A percentile compares a stretch with the other conserved stretches of the same genome.
These are phyloP conservation scores for Dicrostonyx torquatus DNA, from an alignment of 2,797 vertebrate species.

Conservation along the genomic window DNA sequence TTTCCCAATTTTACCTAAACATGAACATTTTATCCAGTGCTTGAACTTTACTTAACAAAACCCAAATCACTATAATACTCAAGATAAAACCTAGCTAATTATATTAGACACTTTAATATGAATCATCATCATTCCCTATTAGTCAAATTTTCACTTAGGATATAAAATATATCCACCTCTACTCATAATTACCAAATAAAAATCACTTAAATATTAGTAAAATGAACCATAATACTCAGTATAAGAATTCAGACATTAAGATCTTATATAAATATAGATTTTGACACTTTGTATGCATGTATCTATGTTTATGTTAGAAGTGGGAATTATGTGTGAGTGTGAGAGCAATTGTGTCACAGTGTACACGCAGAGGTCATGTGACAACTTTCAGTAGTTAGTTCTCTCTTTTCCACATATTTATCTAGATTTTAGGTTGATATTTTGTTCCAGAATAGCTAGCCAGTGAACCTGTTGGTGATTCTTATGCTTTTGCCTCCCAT, in stretches of 20 bases:
- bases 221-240: neutral
- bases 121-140: neutral
- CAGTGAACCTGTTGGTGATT: neutral
- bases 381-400: neutral
- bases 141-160: conserved; percentile 3
- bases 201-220: conserved; percentile 15
- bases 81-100: neutral
- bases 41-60: conserved; percentile 17
- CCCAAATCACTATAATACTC: neutral
- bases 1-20: neutral
- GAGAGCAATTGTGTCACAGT: neutral
- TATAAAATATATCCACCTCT: conserved; percentile 11
- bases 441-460: neutral
- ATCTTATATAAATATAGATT: neutral
- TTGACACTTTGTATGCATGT: neutral
- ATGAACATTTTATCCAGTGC: neutral
- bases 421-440: neutral
- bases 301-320: neutral
- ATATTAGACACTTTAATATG: neutral
- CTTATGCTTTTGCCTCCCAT: neutral
- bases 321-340: neutral
- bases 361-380: neutral
- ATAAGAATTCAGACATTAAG: neutral
- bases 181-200: conserved; percentile 19
- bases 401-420: neutral